Evolutionary conservation across 2,888 invertebrate genomes (phyloP), one percentile per base, ranked within the genome.

Genomic region (Leptinotarsa rubiginosa): DNA sequence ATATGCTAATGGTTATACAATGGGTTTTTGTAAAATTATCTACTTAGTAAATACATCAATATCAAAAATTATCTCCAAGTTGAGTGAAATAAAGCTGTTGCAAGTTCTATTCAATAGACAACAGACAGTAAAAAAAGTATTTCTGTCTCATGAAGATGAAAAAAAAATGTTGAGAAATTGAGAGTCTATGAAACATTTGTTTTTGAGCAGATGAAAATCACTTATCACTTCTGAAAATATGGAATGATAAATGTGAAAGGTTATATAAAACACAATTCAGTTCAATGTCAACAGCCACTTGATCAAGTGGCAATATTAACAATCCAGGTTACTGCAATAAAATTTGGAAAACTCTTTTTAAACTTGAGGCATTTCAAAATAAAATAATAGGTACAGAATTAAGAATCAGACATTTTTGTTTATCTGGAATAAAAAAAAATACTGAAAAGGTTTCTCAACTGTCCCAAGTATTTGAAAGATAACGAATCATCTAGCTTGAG

Each of bases 171-270:
- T 41, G 41, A 50, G 7, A 50, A 50, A 50, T 50, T 50, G 15
- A n/a, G 50, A 50, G 50, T 41, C 41, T 12, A 41, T 41, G 41
- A 41, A 41, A 41, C 2, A 7, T 12, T 41, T 41, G 41, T 41
- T 13, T 56, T 56, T 56, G 56, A 56, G 56, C 56, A 25, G 20
- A 56, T 22, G 16, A 56, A 56, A 20, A 56, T 22, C 18, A 56
- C 20, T 56, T 3, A 56, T 56, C 56, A 22, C 56, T 52, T 18
- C 52, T 22, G 25, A 56, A 12, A 56, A 56, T 10, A 10, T 41
- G 41, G 41, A 10, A 56, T 20, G n/a, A 56, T 56, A 13, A 20
- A 22, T 10, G 22, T 1, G 13, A 13, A 56, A 56, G 15, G 13
- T 56, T 56, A 7, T 4, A 12, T 18, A 22, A 20, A 56, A 56